Percentiles rank a stretch among this genome's conserved stretches.
Evolutionary conservation across 2,797 vertebrate species (phyloP).

Genomic region (Channallabes apus): DNA sequence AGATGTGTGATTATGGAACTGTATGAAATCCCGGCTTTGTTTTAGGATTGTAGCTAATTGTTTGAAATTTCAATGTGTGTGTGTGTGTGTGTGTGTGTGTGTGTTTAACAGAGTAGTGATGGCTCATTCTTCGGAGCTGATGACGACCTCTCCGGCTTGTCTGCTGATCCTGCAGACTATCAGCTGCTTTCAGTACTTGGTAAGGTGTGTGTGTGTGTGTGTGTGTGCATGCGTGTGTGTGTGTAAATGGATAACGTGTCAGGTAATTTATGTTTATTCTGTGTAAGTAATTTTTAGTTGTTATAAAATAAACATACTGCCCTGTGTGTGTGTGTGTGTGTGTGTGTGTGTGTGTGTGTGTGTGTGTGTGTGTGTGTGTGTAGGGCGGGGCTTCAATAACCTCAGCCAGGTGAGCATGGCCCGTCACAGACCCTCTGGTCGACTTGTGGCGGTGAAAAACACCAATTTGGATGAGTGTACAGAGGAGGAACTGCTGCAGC

Average conservation of each 20-base stretch:
- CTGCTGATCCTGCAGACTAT: constrained; percentile 84
- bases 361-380: constrained; percentile 17
- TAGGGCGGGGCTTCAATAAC: constrained; percentile 90
- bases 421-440: constrained; percentile 85
- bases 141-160: constrained; percentile 78
- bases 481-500: constrained; percentile 88
- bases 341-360: constrained; percentile 29
- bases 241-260: background rate
- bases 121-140: constrained; percentile 75
- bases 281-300: too few relatives aligned
- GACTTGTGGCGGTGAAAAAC: constrained; percentile 85
- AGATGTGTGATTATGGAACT: background rate
- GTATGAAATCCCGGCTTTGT: background rate
- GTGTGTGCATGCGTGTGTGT: constrained; percentile 31
- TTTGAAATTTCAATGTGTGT: background rate
- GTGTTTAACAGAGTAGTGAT: constrained; percentile 77
- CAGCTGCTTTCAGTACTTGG: constrained; percentile 93
- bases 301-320: too few relatives aligned
- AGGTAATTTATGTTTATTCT: background rate
- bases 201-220: constrained; percentile 64
- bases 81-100: constrained; percentile 37
- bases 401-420: constrained; percentile 90
- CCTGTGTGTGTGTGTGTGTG: background rate
- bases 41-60: background rate
- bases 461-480: constrained; percentile 94